Conservation (phyloP, 1,140 invertebrate genomes). For the Pteromalus puparum region DNA sequence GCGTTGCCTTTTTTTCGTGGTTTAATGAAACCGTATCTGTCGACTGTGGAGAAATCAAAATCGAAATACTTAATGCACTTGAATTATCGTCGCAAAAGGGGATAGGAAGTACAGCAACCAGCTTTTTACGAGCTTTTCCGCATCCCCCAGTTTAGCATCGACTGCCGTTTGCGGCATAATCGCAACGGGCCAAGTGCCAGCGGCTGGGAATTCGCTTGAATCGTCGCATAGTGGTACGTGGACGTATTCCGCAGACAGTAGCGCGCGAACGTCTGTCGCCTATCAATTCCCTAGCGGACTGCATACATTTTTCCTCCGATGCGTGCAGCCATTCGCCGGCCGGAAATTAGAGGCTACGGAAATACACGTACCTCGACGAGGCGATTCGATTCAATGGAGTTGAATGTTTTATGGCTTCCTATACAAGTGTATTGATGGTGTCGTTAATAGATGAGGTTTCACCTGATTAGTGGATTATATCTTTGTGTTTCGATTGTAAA, state of each 20-base stretch:
- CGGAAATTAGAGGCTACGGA: background rate
- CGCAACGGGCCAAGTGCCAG: conserved; percentile 21
- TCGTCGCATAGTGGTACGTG: conserved; percentile 1
- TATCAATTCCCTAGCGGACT: background rate
- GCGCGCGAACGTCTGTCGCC: background rate
- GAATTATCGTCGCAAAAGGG: background rate
- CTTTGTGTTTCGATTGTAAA: no score
- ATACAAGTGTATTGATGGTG: background rate
- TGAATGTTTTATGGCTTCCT: background rate
- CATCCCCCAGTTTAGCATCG: background rate
- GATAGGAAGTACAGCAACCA: no score
- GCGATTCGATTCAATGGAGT: background rate
- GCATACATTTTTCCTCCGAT: conserved; percentile 28
- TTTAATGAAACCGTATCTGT: background rate
- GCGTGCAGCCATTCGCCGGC: background rate
- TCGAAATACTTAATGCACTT: background rate
- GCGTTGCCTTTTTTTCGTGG: background rate
- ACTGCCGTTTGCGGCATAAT: background rate
- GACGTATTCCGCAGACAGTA: background rate
- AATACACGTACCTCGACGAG: background rate
- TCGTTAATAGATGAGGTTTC: no score
- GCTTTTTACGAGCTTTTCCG: background rate
- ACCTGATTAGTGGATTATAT: no score
- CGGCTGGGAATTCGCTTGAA: background rate
- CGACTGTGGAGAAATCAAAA: background rate